Evolutionary conservation across 1,140 invertebrate species (phyloP), one percentile per base, ranked within the genome.

Genomic region (Pachypeltis micranthus): DNA sequence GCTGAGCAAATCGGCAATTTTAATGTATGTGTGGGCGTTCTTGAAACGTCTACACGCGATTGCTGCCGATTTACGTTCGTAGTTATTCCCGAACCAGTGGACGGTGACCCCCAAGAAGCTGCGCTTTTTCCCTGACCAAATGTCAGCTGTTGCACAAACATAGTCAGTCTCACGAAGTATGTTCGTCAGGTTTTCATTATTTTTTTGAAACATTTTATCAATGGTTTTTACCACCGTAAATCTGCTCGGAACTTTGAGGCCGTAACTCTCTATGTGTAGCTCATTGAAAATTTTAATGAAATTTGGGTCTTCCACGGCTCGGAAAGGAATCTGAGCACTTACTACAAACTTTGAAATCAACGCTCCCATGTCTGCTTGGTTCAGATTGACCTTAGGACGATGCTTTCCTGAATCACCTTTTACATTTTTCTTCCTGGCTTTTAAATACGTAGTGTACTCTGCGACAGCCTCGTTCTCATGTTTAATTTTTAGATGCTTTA

Each of bases 11-110:
- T 68, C 44, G 0, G 65, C 63, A 7, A 68, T 67, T 59, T 51
- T 68, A 1, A 68, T 63, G 31, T 61, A 66, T 19, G 58, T 39
- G 58, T 68, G 68, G n/a, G 19, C 65, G 7, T 63, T 62, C 39
- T 63, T 63, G 47, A 70, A 67, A 26, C 65, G 31, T 23, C 56
- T 16, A 47, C 66, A 68, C 26, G 67, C 64, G 23, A 69, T 51
- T 23, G 60, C 66, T 1, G 44, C 44, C 51, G 58, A 57, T 28
- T 65, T 47, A 47, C 63, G 61, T 25, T 66, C 26, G 14, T 64
- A 66, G 19, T 25, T 64, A 16, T n/a, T 16, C 16, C 7, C 47
- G 54, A 66, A 59, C 63, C 47, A 64, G 24, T 62, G 59, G 0
- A 21, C 23, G 21, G 47, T 54, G 47, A 54, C 47, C 7, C 47